These are phyloP conservation scores for Metalampra italica DNA, from an alignment of 2,888 invertebrate species.

Conservation along the genomic window DNA sequence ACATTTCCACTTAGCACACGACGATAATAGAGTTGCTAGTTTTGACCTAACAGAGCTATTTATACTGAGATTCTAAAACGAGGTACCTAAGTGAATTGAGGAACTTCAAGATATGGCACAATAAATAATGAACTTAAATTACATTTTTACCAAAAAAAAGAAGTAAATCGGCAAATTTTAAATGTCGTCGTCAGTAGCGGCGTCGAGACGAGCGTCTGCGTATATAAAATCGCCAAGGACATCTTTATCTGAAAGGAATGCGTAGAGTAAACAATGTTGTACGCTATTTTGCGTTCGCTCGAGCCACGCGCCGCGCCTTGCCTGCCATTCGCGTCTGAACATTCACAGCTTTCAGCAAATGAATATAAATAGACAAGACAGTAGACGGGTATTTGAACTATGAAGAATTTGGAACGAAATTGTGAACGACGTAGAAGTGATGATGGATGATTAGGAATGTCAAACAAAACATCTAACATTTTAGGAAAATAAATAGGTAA, in stretches of 20 bases:
- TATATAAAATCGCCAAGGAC: conserved; percentile 70
- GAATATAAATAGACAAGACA: not conserved
- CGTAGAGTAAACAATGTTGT: conserved; percentile 69
- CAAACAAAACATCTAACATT: too few relatives aligned
- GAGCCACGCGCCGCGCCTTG: conserved; percentile 47
- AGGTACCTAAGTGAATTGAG: not conserved
- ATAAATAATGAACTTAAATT: not conserved
- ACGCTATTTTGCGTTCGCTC: conserved; percentile 49
- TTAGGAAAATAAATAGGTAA: too few relatives aligned
- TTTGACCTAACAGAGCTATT: not conserved
- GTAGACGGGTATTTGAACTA: not conserved
- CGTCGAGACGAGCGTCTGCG: conserved; percentile 41
- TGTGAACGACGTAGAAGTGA: too few relatives aligned
- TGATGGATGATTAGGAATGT: too few relatives aligned
- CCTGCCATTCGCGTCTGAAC: conserved; percentile 17
- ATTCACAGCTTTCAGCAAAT: not conserved
- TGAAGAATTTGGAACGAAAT: not conserved
- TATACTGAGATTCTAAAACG: not conserved
- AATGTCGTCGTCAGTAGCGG: conserved; percentile 23
- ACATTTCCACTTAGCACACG: conserved; percentile 36
- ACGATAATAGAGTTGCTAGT: conserved; percentile 19
- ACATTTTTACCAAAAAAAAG: conserved; percentile 36
- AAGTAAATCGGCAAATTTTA: conserved; percentile 43
- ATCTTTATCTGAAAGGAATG: conserved; percentile 73
- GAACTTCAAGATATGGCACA: too few relatives aligned